These are phyloP conservation scores for Protobothrops mucrosquamatus DNA, from an alignment of 2,113 vertebrate species.

Conservation along the genomic window DNA sequence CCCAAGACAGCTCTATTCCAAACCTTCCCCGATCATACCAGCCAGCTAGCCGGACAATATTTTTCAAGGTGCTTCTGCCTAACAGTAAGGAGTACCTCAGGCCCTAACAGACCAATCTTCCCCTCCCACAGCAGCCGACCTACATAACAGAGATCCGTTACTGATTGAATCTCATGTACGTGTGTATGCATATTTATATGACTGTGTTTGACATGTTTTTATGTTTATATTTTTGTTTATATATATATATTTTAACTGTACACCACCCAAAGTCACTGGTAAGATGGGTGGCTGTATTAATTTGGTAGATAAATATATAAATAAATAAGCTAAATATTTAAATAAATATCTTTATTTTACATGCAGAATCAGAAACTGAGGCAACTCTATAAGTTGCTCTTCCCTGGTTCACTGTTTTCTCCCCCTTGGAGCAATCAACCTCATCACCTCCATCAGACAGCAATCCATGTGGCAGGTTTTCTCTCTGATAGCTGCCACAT, in stretches of 20 bases:
- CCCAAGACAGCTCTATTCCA: not conserved
- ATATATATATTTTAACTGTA: not conserved
- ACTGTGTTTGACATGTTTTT: not conserved
- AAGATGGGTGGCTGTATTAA: not conserved
- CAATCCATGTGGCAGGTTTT: conserved; percentile 12
- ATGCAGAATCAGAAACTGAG: not conserved
- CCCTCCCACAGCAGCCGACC: not conserved
- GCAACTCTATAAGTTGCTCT: not conserved
- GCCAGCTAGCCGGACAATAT: not conserved
- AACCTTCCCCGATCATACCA: not conserved
- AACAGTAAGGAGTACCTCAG: not conserved
- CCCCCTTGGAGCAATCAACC: not conserved
- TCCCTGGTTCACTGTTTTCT: not conserved
- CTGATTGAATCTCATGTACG: not conserved
- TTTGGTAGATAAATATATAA: too few species aligned
- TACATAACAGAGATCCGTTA: not conserved
- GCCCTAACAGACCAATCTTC: not conserved
- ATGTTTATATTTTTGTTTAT: not conserved
- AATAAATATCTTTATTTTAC: not conserved
- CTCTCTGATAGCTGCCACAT: conserved; percentile 24
- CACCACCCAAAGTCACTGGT: not conserved
- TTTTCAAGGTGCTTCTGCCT: not conserved
- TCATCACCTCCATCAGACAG: not conserved
- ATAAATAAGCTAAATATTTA: too few species aligned
- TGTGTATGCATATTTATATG: too few species aligned